These are phyloP conservation scores for Python bivittatus DNA, from an alignment of 2,113 vertebrate species.

Conservation along the genomic window DNA sequence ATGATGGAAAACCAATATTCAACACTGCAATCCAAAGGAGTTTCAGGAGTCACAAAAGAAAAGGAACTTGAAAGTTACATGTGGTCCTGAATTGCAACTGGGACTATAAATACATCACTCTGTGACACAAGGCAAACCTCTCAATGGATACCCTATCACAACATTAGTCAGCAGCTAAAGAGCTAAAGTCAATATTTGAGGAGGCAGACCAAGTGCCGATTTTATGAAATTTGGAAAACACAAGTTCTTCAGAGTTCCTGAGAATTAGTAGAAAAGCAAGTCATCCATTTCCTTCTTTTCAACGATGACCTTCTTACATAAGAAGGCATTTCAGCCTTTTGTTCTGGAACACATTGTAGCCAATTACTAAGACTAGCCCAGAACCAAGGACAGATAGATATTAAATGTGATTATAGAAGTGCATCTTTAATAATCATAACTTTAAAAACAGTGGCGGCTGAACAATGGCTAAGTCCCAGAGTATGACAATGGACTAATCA, in stretches of 20 bases:
- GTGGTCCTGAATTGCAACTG: too few relatives aligned
- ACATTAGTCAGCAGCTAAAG: too few relatives aligned
- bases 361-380: neutral
- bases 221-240: conserved; percentile 57
- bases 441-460: neutral
- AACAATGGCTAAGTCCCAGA: neutral
- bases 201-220: neutral
- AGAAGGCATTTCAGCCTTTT: neutral
- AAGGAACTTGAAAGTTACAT: too few relatives aligned
- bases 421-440: neutral
- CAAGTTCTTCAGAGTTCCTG: conserved; percentile 56
- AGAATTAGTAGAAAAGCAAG: conserved; percentile 50
- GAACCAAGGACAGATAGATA: neutral
- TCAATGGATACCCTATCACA: too few relatives aligned
- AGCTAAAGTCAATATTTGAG: too few relatives aligned
- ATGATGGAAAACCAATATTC: too few relatives aligned
- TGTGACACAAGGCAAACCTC: too few relatives aligned
- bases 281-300: conserved; percentile 46
- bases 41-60: too few relatives aligned
- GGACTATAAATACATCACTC: too few relatives aligned
- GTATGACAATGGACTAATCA: neutral
- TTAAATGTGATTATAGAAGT: neutral
- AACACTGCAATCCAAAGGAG: too few relatives aligned
- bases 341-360: neutral
- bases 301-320: neutral